Evolutionary conservation across 2,797 vertebrate species (phyloP).

Genomic region (Semotilus atromaculatus): DNA sequence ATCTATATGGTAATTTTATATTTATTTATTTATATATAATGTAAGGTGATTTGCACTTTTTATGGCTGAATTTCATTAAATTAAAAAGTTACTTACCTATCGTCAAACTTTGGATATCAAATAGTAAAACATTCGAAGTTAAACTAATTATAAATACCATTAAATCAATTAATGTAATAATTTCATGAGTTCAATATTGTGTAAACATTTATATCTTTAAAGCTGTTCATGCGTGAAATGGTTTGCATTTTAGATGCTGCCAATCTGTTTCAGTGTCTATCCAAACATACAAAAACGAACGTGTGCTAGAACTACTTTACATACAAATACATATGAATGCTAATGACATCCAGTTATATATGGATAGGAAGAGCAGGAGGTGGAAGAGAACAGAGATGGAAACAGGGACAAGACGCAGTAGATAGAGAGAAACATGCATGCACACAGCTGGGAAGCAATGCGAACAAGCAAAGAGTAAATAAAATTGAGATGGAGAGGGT

Average conservation of each 20-base stretch:
- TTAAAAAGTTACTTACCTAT: not conserved
- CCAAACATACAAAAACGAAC: not conserved
- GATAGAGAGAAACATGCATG: conserved; percentile 28
- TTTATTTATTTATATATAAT: not conserved
- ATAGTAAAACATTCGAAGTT: not conserved
- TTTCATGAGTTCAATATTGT: not conserved
- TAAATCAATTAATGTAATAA: not conserved
- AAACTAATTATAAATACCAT: not conserved
- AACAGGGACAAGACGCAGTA: not conserved
- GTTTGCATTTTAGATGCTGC: conserved; percentile 10
- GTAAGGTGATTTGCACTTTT: not conserved
- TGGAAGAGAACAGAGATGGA: not conserved
- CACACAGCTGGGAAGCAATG: conserved; percentile 38
- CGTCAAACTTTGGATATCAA: not conserved
- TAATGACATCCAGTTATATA: conserved; percentile 21
- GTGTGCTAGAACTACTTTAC: conserved; percentile 29
- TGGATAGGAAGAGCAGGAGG: conserved; percentile 57
- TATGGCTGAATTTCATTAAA: not conserved
- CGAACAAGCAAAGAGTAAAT: conserved; percentile 44
- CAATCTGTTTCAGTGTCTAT: conserved; percentile 6
- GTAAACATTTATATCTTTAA: not conserved
- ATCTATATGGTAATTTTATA: too few relatives aligned
- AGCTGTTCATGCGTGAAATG: not conserved
- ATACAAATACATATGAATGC: conserved; percentile 11
- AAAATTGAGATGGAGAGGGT: conserved; percentile 51